Base-by-base conservation (phyloP, 2,113 vertebrate genomes). In the Maccullochella peelii region DNA sequence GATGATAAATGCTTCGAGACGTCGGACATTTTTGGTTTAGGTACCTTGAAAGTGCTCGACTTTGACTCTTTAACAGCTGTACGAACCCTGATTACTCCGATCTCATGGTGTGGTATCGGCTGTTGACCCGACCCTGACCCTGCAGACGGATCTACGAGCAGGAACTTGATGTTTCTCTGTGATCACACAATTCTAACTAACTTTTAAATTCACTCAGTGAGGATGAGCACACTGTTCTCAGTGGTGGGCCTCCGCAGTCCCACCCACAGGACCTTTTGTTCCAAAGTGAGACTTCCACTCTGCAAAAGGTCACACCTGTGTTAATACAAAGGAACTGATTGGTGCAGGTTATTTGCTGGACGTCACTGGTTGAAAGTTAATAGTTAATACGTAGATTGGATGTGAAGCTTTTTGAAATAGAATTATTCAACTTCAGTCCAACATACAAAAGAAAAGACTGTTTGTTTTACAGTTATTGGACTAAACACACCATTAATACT, bases 271-370 rank as follows among this genome's bases (percentile, higher is more conserved):
- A 70, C 21, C 77, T 21, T 79, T 79, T 52, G 55, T 61, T 79
- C 30, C 55, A 49, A 50, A 69, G 25, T 50, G 18, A 80, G 55
- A 71, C 44, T 30, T 63, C n/a, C 47, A 42, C 69, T 59, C 40
- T 36, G 0, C 12, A 33, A 80, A 70, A 79, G 70, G 77, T 70
- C 65, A 69, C 20, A 61, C 55, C 55, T 38, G 62, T 16, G 77
- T 27, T 59, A 21, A 61, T 10, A 47, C 25, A 20, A 33, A 25
- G 5, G 11, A 65, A 54, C 16, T 36, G 47, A 80, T 33, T 12
- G 25, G 8, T 25, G 68, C 36, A 10, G 68, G 68, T 55, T 49
- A 21, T 65, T 63, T 2, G 42, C n/a, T 52, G 23, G 54, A 44
- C n/a, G 38, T 57, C 66, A 44, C 50, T 20, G 44, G 25, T 21